Base-by-base conservation (phyloP, 2,797 vertebrate genomes). In the Psittacula echo region DNA sequence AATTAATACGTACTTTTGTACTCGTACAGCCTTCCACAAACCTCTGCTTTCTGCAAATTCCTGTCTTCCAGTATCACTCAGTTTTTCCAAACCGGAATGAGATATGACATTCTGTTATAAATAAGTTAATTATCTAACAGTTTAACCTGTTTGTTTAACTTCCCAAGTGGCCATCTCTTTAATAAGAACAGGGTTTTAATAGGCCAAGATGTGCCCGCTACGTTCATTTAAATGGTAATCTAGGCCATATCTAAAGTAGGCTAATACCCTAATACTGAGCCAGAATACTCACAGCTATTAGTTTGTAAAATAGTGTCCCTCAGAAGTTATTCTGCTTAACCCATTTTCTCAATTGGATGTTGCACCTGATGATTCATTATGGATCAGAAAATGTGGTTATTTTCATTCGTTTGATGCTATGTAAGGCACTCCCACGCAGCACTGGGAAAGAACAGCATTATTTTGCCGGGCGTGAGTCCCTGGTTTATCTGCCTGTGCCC, bases 261-360 rank as follows among this genome's bases (percentile, higher is more conserved):
- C 72, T 95, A 93, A 89, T 84, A 75, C 58, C 50, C 4, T 3
- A 90, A 86, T 85, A 87, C 72, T 39, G 72, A 87, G 64, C 61
- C 71, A 87, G 77, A 95, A 93, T 94, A 85, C 88, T 67, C 74
- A 64, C 48, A 95, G 88, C 72, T 93, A 85, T 85, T 96, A 93
- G 77, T 82, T 90, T 74, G 32, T 94, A 71, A 87, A 90, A 82
- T 48, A 85, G 23, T 19, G 51, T 95, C 72, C 90, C 92, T 95
- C 37, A 71, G 65, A 95, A 84, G 72, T 93, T 85, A 47, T 32
- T 80, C 41, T 90, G 32, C 48, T 56, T 83, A 86, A 77, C 86
- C 86, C 26, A 80, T 41, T 96, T 97, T 87, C 37, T 90, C 32
- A 89, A 93, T 50, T 56, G 48, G 37, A 42, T 82, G 56, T 39